These are phyloP conservation scores for Lateolabrax maculatus DNA, from an alignment of 2,797 vertebrate genomes.

Conservation along the genomic window DNA sequence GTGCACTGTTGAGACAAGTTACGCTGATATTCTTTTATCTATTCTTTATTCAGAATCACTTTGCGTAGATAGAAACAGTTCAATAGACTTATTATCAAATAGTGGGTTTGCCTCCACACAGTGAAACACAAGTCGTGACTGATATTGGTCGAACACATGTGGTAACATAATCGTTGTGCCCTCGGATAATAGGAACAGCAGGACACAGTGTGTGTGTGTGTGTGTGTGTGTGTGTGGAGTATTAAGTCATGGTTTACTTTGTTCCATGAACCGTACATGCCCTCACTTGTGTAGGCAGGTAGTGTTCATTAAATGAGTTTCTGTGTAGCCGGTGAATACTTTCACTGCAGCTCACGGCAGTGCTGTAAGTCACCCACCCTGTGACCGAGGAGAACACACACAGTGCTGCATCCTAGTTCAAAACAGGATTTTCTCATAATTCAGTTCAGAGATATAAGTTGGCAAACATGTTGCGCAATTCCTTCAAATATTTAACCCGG, in stretches of 20 bases:
- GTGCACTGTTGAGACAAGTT: no score
- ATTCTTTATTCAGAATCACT: not conserved
- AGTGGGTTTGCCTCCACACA: not conserved
- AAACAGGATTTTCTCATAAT: not conserved
- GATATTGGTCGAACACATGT: constrained; percentile 28
- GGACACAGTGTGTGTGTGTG: not conserved
- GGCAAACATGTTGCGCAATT: not conserved
- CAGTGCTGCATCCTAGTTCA: not conserved
- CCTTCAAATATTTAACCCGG: not conserved
- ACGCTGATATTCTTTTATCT: not conserved
- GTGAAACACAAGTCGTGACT: constrained; percentile 15
- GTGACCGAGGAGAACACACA: constrained; percentile 3
- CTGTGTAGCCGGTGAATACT: constrained; percentile 38
- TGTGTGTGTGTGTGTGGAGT: not conserved
- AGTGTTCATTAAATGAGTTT: constrained; percentile 47
- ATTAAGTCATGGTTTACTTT: constrained; percentile 12
- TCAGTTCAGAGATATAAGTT: not conserved
- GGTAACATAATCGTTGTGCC: not conserved
- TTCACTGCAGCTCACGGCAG: constrained; percentile 4
- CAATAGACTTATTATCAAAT: not conserved
- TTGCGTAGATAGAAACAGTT: not conserved
- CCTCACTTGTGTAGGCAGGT: constrained; percentile 45
- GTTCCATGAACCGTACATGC: constrained; percentile 63
- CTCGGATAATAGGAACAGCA: not conserved
- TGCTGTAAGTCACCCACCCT: not conserved